Evolutionary conservation across 2,888 invertebrate species (phyloP).

Genomic region (Calliscelio sp.): DNA sequence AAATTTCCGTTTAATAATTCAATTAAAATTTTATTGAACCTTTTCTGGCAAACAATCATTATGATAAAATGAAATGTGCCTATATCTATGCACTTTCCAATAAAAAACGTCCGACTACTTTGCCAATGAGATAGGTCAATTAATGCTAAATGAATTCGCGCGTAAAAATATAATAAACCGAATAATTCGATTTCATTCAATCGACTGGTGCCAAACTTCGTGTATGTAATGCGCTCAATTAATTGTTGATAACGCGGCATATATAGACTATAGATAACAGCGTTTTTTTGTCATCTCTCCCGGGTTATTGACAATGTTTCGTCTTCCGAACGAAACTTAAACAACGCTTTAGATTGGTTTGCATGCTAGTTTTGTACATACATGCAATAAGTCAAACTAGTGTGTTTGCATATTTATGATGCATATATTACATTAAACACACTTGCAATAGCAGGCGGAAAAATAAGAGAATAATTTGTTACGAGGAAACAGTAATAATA

Average conservation of each 20-base stretch:
- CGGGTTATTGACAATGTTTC: too few relatives aligned
- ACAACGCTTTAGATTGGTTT: background rate
- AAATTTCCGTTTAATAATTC: background rate
- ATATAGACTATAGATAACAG: too few relatives aligned
- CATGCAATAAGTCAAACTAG: conserved; percentile 23
- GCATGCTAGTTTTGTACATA: conserved; percentile 20
- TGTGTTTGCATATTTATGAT: conserved; percentile 35
- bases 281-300: too few relatives aligned
- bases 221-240: background rate
- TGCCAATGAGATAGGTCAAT: background rate
- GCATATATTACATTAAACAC: conserved; percentile 24
- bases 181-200: conserved; percentile 4
- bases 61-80: background rate
- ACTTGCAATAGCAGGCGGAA: background rate
- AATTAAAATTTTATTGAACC: background rate
- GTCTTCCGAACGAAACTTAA: conserved; percentile 6
- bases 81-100: background rate
- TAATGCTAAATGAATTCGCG: conserved; percentile 9
- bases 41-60: background rate
- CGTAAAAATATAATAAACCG: conserved; percentile 11
- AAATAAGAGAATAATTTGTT: too few relatives aligned
- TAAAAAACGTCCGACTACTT: conserved; percentile 14
- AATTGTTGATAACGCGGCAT: too few relatives aligned
- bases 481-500: too few relatives aligned
- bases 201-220: background rate